These are phyloP conservation scores for Zaprionus davidi DNA, from an alignment of 1,140 invertebrate species.

Conservation along the genomic window DNA sequence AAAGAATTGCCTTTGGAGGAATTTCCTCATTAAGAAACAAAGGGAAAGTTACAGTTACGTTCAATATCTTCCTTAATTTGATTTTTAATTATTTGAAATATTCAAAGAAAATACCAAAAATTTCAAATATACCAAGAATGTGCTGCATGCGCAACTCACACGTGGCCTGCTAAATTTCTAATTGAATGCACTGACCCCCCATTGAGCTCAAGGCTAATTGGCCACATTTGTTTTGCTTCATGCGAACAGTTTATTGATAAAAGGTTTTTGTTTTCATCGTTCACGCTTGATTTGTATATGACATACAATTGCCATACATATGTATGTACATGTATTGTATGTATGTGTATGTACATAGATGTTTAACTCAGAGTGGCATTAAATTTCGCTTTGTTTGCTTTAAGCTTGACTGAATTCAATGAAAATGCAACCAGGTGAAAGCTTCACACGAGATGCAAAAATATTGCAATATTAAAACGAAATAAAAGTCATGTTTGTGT, in stretches of 20 bases:
- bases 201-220: not conserved
- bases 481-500: constrained; percentile 1
- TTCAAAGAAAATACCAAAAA: not conserved
- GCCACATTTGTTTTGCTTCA: not conserved
- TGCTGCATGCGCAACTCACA: not conserved
- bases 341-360: not conserved
- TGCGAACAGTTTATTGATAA: not conserved
- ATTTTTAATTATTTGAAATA: not conserved
- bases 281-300: not conserved
- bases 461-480: not conserved
- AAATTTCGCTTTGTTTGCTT: not conserved
- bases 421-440: not conserved
- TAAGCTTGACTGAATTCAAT: not conserved
- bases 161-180: not conserved
- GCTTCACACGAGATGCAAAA: not conserved
- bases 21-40: not conserved
- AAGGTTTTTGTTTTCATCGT: not conserved
- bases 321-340: not conserved
- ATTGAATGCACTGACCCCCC: not conserved
- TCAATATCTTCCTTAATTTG: not conserved
- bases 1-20: not conserved
- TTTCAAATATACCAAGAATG: not conserved
- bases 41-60: not conserved
- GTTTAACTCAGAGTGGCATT: not conserved
- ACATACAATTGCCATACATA: not conserved